Base-by-base conservation (phyloP, 1,140 invertebrate species). In the Globodera rostochiensis region DNA sequence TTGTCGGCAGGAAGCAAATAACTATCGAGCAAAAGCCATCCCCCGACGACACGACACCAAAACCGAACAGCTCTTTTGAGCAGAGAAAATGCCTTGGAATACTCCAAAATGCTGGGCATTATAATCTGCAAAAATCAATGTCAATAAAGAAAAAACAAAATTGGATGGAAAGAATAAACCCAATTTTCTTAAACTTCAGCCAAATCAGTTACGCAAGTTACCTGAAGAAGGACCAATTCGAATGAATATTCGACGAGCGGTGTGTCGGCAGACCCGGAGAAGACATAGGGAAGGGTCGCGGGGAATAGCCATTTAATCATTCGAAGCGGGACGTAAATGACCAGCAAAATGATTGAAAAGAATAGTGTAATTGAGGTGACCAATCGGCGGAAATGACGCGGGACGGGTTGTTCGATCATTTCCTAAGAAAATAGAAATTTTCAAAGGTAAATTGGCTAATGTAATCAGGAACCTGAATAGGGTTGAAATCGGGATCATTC, bases 401-500 rank as follows among this genome's bases (percentile, higher is more conserved):
- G 91, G 70, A 99, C 95, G 8, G 96, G 95, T 50, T 98, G 92
- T 90, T 99, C 96, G 81, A 99, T 98, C 96, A 99, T 98, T 93
- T 98, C 76, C 76, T 78, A 21, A 9, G 36, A 3, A 57, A 21
- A 46, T 64, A 93, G 79, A 87, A 87, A 80, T 75, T 79, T 19
- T 3, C 36, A 1, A 50, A 53, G 87, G 67, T 15, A 19, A n/a
- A n/a, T 64, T 19, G 11, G 19, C 11, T 19, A 4, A 6, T 21
- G 73, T 6, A 9, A 80, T 25, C 73, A 13, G 8, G 6, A 49
- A 89, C 89, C 77, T 90, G 86, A 49, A 92, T 96, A 15, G 97
- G 97, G 91, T 97, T 98, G 88, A 99, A 99, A 88, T 99, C 97
- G 0, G 97, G 97, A 92, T 99, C 97, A 90, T 99, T 99, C 9